Evolutionary conservation across 2,888 invertebrate species (phyloP), one percentile per base, ranked within the genome.

Genomic region (Cosmorhoe ocellata): DNA sequence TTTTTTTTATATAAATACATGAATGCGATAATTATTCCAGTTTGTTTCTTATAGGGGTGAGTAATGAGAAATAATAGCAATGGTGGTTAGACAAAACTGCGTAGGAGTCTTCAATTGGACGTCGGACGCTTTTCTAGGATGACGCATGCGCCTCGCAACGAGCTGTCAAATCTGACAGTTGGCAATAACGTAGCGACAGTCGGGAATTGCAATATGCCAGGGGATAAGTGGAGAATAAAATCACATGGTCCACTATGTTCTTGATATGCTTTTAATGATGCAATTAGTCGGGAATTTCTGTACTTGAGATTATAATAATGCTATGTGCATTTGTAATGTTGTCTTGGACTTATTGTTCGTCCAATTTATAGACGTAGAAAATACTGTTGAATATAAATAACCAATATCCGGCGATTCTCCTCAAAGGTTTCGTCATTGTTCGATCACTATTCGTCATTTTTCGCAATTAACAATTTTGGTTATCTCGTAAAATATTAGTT

Each of bases 131-230:
- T 57, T 33, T 37, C 49, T 54, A 43, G 44, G 22, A 59, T 59
- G 65, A 63, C 65, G 62, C 61, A 61, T 52, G 61, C 67, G 67
- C 63, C 66, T 62, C 67, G 67, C 72, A 73, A 76, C 66, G 66
- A 71, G 66, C 67, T 66, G 74, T 76, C 79, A 80, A 64, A 73
- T 63, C 55, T 71, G 76, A 74, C 78, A 69, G 54, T 54, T 63
- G 67, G 54, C 52, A 70, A 77, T 71, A 72, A 71, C 67, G 64
- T 60, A 62, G 61, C 59, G 68, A 71, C 67, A 70, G 69, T 65
- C 66, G 66, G 60, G 68, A 73, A 71, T 68, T 64, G 67, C 71
- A 69, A 69, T 60, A 58, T 51, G 59, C 57, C 58, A 58, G 50
- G 58, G 64, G 59, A 61, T 42, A 39, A 48, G 51, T 51, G 32